Base-by-base conservation (phyloP, 2,113 vertebrate genomes). In the Ictidomys tridecemlineatus region DNA sequence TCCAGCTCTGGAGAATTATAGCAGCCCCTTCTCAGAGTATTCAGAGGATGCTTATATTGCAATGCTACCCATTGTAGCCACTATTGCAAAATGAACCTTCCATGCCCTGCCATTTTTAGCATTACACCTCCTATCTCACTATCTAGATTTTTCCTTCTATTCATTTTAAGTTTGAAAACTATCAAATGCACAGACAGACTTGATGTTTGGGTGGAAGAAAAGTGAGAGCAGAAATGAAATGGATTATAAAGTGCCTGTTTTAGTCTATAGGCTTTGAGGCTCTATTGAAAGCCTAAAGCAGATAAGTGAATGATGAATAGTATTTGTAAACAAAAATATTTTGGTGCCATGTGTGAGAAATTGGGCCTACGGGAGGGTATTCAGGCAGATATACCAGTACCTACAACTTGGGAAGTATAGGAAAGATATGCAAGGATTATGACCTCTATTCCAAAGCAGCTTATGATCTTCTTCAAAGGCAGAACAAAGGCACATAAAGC, bases 321-420 rank as follows among this genome's bases (percentile, higher is more conserved):
- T 45, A 18, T 89, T 76, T 45, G 48, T 30, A n/a, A 70, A 91
- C 28, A 18, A n/a, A 37, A 78, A 4, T 39, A 37, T 34, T 93
- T 95, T 9, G 42, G 10, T 77, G 65, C 18, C 4, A 0, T 87
- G 0, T 22, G 72, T 37, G 18, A 76, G 28, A 8, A 20, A 56
- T 13, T 51, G 5, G 24, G 0, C 16, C 1, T 61, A 18, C n/a
- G 8, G 1, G 5, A 28, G 8, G 58, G 1, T 39, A 1, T 56
- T 0, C 34, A 58, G 13, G 32, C 12, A 80, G 12, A 67, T 8
- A 84, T 0, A 76, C 1, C 2, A 95, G 22, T 4, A 30, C 56
- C 80, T 74, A 37, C 32, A 94, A 28, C 26, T 4, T 37, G 20
- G 20, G 12, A 0, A 39, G 0, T 5, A 7, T 37, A 48, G 34